These are phyloP conservation scores for Cecidostiba fungosa DNA, from an alignment of 2,888 invertebrate genomes.

Conservation along the genomic window DNA sequence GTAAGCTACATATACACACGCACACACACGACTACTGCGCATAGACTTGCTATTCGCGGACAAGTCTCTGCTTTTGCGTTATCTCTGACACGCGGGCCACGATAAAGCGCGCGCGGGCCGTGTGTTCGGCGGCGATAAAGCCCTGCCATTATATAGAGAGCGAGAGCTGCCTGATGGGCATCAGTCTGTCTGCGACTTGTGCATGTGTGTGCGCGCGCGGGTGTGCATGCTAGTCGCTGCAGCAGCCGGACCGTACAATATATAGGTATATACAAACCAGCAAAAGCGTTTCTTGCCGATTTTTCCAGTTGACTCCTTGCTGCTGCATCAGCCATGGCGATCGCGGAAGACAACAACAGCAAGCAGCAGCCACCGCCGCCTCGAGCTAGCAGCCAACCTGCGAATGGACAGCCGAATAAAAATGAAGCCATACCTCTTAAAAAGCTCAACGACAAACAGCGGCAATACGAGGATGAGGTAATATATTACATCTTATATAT, in stretches of 20 bases:
- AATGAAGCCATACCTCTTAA: constrained; percentile 67
- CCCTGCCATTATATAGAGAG: not conserved
- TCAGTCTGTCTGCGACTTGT: too few species aligned
- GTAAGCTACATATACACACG: too few species aligned
- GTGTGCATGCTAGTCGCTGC: not conserved
- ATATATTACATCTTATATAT: too few species aligned
- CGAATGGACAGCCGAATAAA: constrained; percentile 64
- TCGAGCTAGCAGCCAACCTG: constrained; percentile 56
- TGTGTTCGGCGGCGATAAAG: not conserved
- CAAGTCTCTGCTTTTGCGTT: not conserved
- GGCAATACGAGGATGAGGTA: constrained; percentile 68
- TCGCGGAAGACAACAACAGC: constrained; percentile 66
- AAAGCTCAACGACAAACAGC: constrained; percentile 64
- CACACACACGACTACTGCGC: too few species aligned
- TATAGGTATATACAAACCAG: not conserved
- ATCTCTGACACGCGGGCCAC: not conserved
- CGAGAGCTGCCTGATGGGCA: not conserved
- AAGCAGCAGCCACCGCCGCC: constrained; percentile 59
- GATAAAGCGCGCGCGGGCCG: not conserved
- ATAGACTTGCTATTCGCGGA: not conserved
- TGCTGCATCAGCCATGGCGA: constrained; percentile 67
- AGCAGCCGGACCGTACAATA: too few species aligned
- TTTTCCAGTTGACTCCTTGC: constrained; percentile 61
- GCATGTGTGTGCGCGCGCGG: too few species aligned
- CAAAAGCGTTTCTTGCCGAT: not conserved